phyloP scores from a whole-genome alignment of 2,113 vertebrate species.

The Callopanchax toddi region DNA sequence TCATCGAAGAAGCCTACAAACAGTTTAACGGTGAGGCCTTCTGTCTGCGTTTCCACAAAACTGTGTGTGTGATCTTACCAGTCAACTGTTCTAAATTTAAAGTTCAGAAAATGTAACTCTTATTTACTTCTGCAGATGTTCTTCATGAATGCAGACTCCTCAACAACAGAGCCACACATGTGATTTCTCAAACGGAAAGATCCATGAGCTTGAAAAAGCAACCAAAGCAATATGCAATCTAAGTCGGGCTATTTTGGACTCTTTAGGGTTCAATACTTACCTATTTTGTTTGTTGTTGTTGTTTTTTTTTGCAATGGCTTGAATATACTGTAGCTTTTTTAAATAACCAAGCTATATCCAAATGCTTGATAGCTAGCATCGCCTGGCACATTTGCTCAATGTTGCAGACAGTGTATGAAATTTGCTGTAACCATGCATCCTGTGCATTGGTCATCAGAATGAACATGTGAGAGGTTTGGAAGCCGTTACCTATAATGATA shows the following conservation, averaged over 20 bases:
- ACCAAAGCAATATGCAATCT: constrained; percentile 81
- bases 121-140: constrained; percentile 71
- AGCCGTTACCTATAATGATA: constrained; percentile 46
- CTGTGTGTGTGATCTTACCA: background rate
- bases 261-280: too few relatives aligned
- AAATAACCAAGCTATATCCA: constrained; percentile 48
- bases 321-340: constrained; percentile 58
- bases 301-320: constrained; percentile 36
- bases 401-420: constrained; percentile 51
- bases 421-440: constrained; percentile 43
- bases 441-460: constrained; percentile 48
- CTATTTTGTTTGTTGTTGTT: constrained; percentile 6
- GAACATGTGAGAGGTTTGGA: constrained; percentile 38
- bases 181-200: constrained; percentile 81
- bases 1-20: constrained; percentile 82
- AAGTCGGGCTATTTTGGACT: constrained; percentile 43
- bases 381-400: constrained; percentile 56
- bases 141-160: constrained; percentile 84
- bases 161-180: constrained; percentile 82
- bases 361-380: constrained; percentile 65
- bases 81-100: background rate
- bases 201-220: constrained; percentile 79
- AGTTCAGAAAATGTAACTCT: background rate
- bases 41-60: background rate
- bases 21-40: constrained; percentile 80